Evolutionary conservation across 2,888 invertebrate genomes (phyloP).

Genomic region (Temnothorax rugatulus): DNA sequence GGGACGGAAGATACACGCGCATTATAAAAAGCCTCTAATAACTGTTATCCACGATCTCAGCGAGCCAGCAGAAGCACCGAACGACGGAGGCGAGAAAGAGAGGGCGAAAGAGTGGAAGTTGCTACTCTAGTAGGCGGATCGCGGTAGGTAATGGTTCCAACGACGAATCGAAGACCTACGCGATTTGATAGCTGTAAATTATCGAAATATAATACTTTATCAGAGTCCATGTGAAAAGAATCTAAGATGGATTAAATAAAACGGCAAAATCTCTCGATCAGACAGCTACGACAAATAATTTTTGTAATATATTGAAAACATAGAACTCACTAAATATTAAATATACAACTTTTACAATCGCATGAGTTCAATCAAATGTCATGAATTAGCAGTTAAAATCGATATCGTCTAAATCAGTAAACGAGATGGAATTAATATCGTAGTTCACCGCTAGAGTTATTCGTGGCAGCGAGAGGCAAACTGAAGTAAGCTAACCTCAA

Average conservation of each 20-base stretch:
- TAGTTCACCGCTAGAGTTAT: slow-evolving; percentile 73
- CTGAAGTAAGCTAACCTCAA: slow-evolving; percentile 62
- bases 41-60: slow-evolving; percentile 86
- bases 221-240: background rate
- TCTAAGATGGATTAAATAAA: background rate
- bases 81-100: slow-evolving; percentile 38
- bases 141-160: slow-evolving; percentile 74
- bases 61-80: slow-evolving; percentile 73
- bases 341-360: slow-evolving; percentile 29
- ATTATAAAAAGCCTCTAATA: slow-evolving; percentile 86
- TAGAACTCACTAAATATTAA: slow-evolving; percentile 35
- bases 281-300: background rate
- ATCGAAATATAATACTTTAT: background rate
- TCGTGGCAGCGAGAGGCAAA: slow-evolving; percentile 58
- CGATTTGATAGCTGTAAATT: slow-evolving; percentile 61
- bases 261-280: background rate
- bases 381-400: slow-evolving; percentile 73
- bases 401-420: slow-evolving; percentile 73
- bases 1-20: slow-evolving; percentile 78
- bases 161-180: slow-evolving; percentile 64
- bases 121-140: slow-evolving; percentile 78
- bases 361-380: slow-evolving; percentile 68
- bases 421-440: slow-evolving; percentile 70
- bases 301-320: background rate
- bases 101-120: slow-evolving; percentile 60